Percentiles rank a stretch among this genome's conserved stretches.
phyloP scores from a whole-genome alignment of 2,888 invertebrate species.

The Argyresthia albistria region DNA sequence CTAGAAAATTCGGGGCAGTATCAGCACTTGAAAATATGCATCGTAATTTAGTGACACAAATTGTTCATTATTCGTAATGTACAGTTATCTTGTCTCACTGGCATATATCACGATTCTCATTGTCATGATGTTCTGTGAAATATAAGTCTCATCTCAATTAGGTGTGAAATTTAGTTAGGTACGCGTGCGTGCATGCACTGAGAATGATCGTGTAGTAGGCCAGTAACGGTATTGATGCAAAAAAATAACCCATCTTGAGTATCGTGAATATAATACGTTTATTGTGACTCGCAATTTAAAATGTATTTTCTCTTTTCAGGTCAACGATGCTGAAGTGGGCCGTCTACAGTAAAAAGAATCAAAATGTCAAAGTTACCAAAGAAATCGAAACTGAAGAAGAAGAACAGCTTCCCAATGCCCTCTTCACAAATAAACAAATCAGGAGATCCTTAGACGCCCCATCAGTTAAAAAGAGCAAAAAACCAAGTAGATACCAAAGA shows the following conservation, averaged over 20 bases:
- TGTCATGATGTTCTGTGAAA: too few relatives aligned
- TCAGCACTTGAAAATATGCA: too few relatives aligned
- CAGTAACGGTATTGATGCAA: too few relatives aligned
- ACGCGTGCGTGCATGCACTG: neutral
- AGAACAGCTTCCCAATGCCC: constrained; percentile 25
- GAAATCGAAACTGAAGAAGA: constrained; percentile 27
- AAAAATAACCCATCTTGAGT: too few relatives aligned
- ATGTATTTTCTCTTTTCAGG: constrained; percentile 32
- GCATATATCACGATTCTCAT: too few relatives aligned
- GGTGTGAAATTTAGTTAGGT: neutral
- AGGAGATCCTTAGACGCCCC: constrained; percentile 54
- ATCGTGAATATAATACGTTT: too few relatives aligned
- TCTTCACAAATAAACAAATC: constrained; percentile 27
- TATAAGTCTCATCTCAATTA: neutral
- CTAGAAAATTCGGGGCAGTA: too few relatives aligned
- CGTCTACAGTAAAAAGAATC: constrained; percentile 62
- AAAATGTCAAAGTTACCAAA: constrained; percentile 31
- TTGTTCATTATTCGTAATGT: too few relatives aligned
- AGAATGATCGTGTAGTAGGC: too few relatives aligned
- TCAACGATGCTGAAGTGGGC: constrained; percentile 76
- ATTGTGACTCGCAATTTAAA: neutral
- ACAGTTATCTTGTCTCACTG: too few relatives aligned
- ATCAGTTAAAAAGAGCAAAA: constrained; percentile 54
- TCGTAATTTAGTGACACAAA: too few relatives aligned
- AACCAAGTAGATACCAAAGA: constrained; percentile 60